Conservation (phyloP, 2,888 invertebrate genomes). For the Pycnomerus fuliginosus region DNA sequence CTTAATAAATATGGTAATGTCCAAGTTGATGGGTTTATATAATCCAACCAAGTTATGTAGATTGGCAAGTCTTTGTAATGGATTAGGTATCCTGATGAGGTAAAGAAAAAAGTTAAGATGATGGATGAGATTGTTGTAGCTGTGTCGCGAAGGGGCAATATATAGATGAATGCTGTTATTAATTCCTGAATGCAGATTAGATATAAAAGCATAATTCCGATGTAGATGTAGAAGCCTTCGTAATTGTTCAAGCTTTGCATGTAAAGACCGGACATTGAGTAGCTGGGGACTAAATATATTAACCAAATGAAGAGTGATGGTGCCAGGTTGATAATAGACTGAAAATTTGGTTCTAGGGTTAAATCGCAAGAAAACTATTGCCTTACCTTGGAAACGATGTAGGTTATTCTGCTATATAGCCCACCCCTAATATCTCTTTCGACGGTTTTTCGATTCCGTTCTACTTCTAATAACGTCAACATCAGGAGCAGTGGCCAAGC, state of each 20-base stretch:
- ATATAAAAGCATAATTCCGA: slow-evolving; percentile 72
- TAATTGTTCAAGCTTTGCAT: slow-evolving; percentile 66
- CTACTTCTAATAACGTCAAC: slow-evolving; percentile 60
- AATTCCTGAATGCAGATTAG: slow-evolving; percentile 69
- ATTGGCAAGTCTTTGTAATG: slow-evolving; percentile 68
- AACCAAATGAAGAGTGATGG: slow-evolving; percentile 79
- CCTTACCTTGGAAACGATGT: slow-evolving; percentile 75
- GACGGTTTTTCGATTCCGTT: slow-evolving; percentile 62
- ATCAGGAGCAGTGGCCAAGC: slow-evolving; percentile 77
- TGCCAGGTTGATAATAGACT: slow-evolving; percentile 78
- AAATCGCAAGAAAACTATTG: neutral
- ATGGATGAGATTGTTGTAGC: slow-evolving; percentile 63
- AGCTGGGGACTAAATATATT: slow-evolving; percentile 84
- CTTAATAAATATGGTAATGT: slow-evolving; percentile 65
- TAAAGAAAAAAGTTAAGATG: slow-evolving; percentile 60
- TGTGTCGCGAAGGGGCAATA: slow-evolving; percentile 65
- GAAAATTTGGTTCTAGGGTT: slow-evolving; percentile 34
- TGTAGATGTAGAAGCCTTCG: slow-evolving; percentile 70
- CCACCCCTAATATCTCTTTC: slow-evolving; percentile 79
- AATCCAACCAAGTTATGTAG: slow-evolving; percentile 66
- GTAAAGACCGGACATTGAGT: slow-evolving; percentile 84
- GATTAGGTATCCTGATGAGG: slow-evolving; percentile 68
- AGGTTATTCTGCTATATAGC: slow-evolving; percentile 76
- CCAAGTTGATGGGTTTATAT: slow-evolving; percentile 74
- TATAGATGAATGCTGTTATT: slow-evolving; percentile 66